Evolutionary conservation across 2,888 invertebrate species (phyloP), one percentile per base, ranked within the genome.

Genomic region (Cephus runcator): DNA sequence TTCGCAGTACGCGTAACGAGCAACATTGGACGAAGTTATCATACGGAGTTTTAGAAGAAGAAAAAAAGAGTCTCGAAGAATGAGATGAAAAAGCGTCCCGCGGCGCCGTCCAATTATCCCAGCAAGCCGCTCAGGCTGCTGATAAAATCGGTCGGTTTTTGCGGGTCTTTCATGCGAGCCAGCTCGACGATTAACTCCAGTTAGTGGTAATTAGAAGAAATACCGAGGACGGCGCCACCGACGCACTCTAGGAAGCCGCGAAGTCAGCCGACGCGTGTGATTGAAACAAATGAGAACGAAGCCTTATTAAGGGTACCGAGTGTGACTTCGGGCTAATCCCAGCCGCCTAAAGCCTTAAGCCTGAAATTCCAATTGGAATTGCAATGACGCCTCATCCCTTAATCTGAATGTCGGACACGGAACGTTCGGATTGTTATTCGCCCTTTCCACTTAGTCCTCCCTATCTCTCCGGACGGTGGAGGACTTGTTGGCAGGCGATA

Each of bases 151-250:
- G 23, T n/a, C 23, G 74, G 35, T 74, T 74, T 74, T 74, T 74
- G 74, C 74, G 31, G 74, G 30, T 34, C 34, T 34, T 34, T 74
- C 74, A 12, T 35, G 30, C 23, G 34, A 30, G 74, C 35, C 74
- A 34, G 35, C 74, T 30, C 74, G 74, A 30, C 74, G 33, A 82
- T 87, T 83, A 83, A 80, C 83, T 81, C 81, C 85, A 86, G 86
- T 87, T 88, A 87, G 84, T 79, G 81, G 80, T 88, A 87, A 89
- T 88, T 88, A 88, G 85, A 84, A 84, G 85, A 84, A 83, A 86
- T 81, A 83, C 79, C 82, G 82, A 81, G 82, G 79, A 77, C 83
- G 83, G 81, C 83, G 86, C 83, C 86, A 81, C 82, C 81, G 85
- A 85, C 23, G 23, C 2, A 23, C 23, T 56, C 56, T 56, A 56